Percentiles rank a stretch among this genome's conserved stretches.
phyloP scores from a whole-genome alignment of 2,113 vertebrate species.

The Zapus hudsonius region DNA sequence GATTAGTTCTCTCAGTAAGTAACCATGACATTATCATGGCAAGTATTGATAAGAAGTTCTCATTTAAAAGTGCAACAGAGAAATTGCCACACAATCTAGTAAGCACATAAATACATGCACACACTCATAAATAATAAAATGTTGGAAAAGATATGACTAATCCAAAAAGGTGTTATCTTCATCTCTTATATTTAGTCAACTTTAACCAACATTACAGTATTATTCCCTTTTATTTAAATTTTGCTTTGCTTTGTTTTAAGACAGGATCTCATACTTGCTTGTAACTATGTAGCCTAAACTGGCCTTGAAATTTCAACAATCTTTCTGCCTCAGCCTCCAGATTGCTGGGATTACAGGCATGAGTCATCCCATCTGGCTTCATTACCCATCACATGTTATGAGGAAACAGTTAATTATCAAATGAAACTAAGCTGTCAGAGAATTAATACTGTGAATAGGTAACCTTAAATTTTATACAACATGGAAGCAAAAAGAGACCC shows the following conservation, averaged over 20 bases:
- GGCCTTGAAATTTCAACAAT: not conserved
- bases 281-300: not conserved
- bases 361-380: not conserved
- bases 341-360: not conserved
- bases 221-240: not conserved
- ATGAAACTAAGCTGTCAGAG: not conserved
- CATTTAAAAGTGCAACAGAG: constrained; percentile 33
- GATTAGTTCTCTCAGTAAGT: constrained; percentile 65
- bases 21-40: constrained; percentile 26
- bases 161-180: constrained; percentile 51
- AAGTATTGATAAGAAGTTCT: constrained; percentile 31
- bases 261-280: not conserved
- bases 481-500: not conserved
- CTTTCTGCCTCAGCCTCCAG: not conserved
- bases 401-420: constrained; percentile 53
- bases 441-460: not conserved
- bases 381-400: constrained; percentile 35
- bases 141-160: constrained; percentile 31
- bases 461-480: not conserved
- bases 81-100: constrained; percentile 21
- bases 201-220: constrained; percentile 18
- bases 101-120: not conserved
- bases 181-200: not conserved
- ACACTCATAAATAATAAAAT: not conserved
- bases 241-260: too few species aligned